Conservation (phyloP, 2,113 vertebrate species). For the Canis aureus region DNA sequence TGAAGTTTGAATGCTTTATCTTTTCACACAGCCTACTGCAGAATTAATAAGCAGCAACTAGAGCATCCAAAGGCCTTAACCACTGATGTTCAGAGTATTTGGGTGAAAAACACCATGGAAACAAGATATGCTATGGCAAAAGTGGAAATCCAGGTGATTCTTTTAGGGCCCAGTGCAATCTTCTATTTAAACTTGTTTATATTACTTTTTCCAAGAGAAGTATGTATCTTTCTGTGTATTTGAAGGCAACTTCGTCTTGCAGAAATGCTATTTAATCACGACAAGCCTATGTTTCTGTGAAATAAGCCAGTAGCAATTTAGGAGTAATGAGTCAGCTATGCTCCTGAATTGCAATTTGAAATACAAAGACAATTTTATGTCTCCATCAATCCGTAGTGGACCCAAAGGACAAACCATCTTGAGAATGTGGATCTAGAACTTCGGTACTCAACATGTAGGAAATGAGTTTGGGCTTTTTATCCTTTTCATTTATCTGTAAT, state of each 20-base stretch:
- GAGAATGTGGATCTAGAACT: background rate
- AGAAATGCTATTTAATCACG: slow-evolving; percentile 63
- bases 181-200: slow-evolving; percentile 1
- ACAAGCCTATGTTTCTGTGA: slow-evolving; percentile 67
- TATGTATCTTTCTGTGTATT: background rate
- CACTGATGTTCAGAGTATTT: background rate
- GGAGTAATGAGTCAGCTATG: slow-evolving; percentile 62
- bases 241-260: slow-evolving; percentile 53
- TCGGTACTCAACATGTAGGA: background rate
- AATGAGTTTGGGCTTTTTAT: background rate
- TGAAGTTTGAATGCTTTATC: background rate
- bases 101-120: background rate
- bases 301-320: slow-evolving; percentile 63
- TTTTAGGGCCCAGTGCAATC: background rate
- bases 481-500: slow-evolving; percentile 7
- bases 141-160: background rate
- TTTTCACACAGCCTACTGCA: background rate
- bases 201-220: slow-evolving; percentile 18
- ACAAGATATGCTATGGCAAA: background rate
- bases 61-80: background rate
- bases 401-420: slow-evolving; percentile 34
- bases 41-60: background rate
- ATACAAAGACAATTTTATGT: slow-evolving; percentile 18
- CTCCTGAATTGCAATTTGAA: slow-evolving; percentile 66
- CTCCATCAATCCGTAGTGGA: slow-evolving; percentile 8